These are phyloP conservation scores for Habrosyne pyritoides DNA, from an alignment of 2,888 invertebrate genomes.

Conservation along the genomic window DNA sequence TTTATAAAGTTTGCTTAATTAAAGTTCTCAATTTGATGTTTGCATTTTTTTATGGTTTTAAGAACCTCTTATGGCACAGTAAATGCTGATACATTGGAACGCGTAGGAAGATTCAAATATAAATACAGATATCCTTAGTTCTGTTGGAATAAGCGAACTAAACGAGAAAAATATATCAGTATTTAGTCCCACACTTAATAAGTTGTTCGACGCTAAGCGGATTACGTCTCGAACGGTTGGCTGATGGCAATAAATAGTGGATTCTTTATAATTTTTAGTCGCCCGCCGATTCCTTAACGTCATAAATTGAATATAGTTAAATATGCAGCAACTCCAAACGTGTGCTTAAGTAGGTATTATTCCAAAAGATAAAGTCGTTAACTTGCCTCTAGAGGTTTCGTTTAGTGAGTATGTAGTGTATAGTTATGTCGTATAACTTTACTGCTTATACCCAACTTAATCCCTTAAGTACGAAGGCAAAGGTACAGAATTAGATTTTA, in stretches of 20 bases:
- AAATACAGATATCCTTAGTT: constrained; percentile 36
- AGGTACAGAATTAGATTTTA: constrained; percentile 24
- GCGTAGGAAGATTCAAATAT: constrained; percentile 13
- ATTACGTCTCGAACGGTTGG: constrained; percentile 56
- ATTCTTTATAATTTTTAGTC: constrained; percentile 82
- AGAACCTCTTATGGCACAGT: not conserved
- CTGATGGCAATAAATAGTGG: constrained; percentile 74
- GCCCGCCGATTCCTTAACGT: constrained; percentile 67
- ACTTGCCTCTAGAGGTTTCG: constrained; percentile 46
- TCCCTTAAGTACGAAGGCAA: constrained; percentile 49
- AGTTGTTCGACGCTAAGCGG: constrained; percentile 77
- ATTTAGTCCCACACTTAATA: constrained; percentile 80
- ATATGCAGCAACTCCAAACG: constrained; percentile 55
- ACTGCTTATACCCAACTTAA: constrained; percentile 58
- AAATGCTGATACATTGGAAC: constrained; percentile 10
- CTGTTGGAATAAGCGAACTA: constrained; percentile 45
- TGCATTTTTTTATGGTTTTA: not conserved
- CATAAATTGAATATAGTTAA: constrained; percentile 82
- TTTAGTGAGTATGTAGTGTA: constrained; percentile 40
- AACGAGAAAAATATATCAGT: constrained; percentile 78
- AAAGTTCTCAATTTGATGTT: not conserved
- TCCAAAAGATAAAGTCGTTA: constrained; percentile 72
- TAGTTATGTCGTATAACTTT: constrained; percentile 67
- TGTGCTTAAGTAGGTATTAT: constrained; percentile 71
- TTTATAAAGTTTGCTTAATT: constrained; percentile 19